Base-by-base conservation (phyloP, 2,888 invertebrate genomes). In the Spatulosminthurus flaviceps region DNA sequence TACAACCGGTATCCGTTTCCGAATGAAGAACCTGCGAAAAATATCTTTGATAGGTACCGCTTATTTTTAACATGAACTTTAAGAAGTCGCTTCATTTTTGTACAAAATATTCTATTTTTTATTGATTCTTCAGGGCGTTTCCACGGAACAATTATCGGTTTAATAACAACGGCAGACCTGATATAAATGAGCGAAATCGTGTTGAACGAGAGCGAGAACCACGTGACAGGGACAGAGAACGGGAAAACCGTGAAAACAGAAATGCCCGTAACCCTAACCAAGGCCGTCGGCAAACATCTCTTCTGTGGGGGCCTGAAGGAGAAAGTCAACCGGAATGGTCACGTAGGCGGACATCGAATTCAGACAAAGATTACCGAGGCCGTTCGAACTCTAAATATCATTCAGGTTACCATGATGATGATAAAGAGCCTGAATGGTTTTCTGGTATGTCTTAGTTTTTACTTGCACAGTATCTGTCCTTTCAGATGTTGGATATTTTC, bases 381-480 rank as follows among this genome's bases (percentile, higher is more conserved):
- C 78, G 71, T n/a, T 66, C n/a, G 66, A 60, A 70, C 61, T 51
- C 41, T 28, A 60, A 80, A 24, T 67, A 81, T 16, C 70, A 82
- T 43, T 11, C 70, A 60, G 34, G 34, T 34, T 67, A 78, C 34
- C 85, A 91, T 90, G 86, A 87, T 80, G 91, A 91, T 85, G 94
- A 94, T 84, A 16, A 29, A 29, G 95, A 95, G 87, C 96, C 96
- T 1, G 96, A 96, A 88, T 96, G 97, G 95, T 92, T 90, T 86
- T 89, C 89, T 79, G 87, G 87, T 86, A 21, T 19, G 1, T 28
- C 22, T 64, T 34, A 11, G 29, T 67, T 28, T 67, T 67, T 67
- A 19, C 11, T 26, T 5, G n/a, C 24, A 66, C 29, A 41, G 34
- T 70, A 29, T 24, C 11, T 67, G 16, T 24, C 2, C 24, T 67